phyloP scores from a whole-genome alignment of 2,797 vertebrate species.

The Eulemur mongoz region DNA sequence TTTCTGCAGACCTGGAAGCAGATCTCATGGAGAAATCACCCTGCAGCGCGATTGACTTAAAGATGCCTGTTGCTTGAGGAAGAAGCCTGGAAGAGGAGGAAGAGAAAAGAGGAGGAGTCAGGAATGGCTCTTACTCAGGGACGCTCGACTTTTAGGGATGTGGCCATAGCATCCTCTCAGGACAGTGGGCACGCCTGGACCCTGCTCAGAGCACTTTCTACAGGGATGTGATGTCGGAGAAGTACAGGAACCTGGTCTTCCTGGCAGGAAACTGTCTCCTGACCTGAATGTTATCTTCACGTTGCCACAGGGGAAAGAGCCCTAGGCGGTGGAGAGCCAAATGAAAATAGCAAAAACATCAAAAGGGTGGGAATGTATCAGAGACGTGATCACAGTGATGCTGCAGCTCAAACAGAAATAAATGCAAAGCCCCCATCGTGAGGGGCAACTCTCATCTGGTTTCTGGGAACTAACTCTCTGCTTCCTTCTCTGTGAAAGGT shows the following conservation, averaged over 20 bases:
- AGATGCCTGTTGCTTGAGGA: not conserved
- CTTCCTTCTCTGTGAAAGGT: not conserved
- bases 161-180: not conserved
- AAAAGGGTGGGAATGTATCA: too few relatives aligned
- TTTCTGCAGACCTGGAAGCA: not conserved
- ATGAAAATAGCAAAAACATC: not conserved
- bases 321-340: not conserved
- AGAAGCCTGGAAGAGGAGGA: not conserved
- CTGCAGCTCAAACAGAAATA: not conserved
- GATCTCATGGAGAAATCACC: not conserved
- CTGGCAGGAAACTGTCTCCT: not conserved
- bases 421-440: not conserved
- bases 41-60: not conserved
- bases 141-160: not conserved
- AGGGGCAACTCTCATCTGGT: not conserved
- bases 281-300: not conserved
- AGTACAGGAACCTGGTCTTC: not conserved
- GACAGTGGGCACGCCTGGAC: not conserved
- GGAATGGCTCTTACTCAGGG: not conserved
- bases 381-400: not conserved
- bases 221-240: not conserved
- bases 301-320: not conserved
- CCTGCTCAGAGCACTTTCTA: not conserved
- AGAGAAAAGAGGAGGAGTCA: not conserved
- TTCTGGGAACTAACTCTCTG: not conserved